Base-by-base conservation (phyloP, 2,888 invertebrate genomes). In the Erynnis tages region DNA sequence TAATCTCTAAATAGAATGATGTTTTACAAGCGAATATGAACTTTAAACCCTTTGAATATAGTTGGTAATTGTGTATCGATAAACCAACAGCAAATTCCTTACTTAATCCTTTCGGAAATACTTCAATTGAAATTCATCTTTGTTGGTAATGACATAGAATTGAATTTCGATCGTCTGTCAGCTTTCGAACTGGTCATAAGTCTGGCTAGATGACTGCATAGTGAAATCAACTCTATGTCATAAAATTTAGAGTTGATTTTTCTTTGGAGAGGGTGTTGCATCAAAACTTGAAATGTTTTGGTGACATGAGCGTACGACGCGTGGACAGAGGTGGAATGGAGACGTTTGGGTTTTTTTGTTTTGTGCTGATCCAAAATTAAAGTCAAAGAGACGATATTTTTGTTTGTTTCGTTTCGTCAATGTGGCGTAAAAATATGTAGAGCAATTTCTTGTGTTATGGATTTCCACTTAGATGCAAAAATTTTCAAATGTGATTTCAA, bases 221-320 rank as follows among this genome's bases (percentile, higher is more conserved):
- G n/a, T 14, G 44, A 29, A 30, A 14, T 35, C 6, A 29, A 14
- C 27, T 16, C 10, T 30, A 7, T 30, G 0, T 0, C 4, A 0
- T 2, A 45, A 8, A 10, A 0, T 0, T 14, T 67, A 68, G 40
- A 54, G 71, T 66, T 23, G 53, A 53, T 56, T 58, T 64, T 71
- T 54, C 43, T 48, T 37, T 60, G 58, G 13, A 17, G 67, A 62
- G 66, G 54, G 38, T 4, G 47, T 19, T 40, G 62, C 64, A 70
- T 69, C 67, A 73, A 69, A 69, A 80, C 79, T 80, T 82, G 81
- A 86, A 86, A 87, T 87, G 87, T 87, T 86, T 87, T 87, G 87
- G 87, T 89, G 88, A 89, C 89, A 89, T 82, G 85, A 76, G 71
- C 76, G 73, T 77, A 76, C 76, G 79, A 72, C 66, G 70, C 59